These are phyloP conservation scores for Xanthia togata DNA, from an alignment of 2,888 invertebrate genomes.

Conservation along the genomic window DNA sequence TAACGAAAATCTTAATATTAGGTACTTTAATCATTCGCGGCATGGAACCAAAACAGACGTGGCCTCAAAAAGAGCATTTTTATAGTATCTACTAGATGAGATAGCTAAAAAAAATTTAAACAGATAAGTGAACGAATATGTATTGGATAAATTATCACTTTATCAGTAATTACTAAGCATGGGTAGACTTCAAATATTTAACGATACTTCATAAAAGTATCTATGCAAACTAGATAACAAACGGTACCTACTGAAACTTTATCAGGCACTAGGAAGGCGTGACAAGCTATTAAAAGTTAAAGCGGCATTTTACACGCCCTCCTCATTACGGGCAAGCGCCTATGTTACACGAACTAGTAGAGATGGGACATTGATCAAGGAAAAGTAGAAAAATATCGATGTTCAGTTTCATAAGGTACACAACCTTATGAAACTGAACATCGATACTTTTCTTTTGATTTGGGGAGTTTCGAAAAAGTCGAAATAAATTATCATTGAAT, in stretches of 20 bases:
- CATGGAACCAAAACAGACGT: neutral
- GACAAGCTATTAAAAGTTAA: conserved; percentile 63
- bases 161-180: neutral
- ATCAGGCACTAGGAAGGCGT: conserved; percentile 48
- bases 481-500: too few relatives aligned
- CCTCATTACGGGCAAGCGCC: conserved; percentile 53
- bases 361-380: conserved; percentile 1
- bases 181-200: neutral
- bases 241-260: conserved; percentile 29
- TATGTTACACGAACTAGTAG: conserved; percentile 45
- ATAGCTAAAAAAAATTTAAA: neutral
- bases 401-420: too few relatives aligned
- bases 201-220: conserved; percentile 9
- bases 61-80: neutral
- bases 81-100: neutral
- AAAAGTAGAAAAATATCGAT: conserved; percentile 33
- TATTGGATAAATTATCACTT: neutral
- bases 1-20: neutral
- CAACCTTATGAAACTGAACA: too few relatives aligned
- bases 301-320: conserved; percentile 54
- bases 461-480: too few relatives aligned
- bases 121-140: neutral
- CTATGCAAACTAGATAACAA: conserved; percentile 22
- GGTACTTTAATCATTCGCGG: neutral
- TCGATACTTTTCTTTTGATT: too few relatives aligned